Conservation (phyloP, 2,797 vertebrate species). For the Acipenser oxyrinchus region DNA sequence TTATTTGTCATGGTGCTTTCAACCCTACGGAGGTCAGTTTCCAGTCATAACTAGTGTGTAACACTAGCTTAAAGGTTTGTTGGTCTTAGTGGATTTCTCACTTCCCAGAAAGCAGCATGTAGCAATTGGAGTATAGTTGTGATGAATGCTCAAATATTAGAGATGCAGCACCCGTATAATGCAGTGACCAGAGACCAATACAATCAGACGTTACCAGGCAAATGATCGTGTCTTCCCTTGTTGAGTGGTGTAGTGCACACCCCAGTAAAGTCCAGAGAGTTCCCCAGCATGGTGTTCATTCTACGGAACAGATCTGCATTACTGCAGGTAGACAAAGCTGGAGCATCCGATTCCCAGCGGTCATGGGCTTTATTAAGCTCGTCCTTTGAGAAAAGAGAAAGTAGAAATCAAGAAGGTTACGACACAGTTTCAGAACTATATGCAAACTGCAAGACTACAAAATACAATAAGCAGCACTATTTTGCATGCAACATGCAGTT, state of each 20-base stretch:
- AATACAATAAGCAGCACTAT: too few species aligned
- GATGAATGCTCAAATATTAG: not conserved
- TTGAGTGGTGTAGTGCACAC: slow-evolving; percentile 85
- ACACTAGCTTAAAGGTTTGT: too few species aligned
- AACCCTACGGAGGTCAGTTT: too few species aligned
- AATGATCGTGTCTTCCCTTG: slow-evolving; percentile 67
- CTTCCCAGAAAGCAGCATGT: not conserved
- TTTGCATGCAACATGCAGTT: too few species aligned
- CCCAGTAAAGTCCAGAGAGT: slow-evolving; percentile 86
- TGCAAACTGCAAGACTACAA: too few species aligned
- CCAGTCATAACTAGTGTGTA: too few species aligned
- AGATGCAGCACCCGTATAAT: not conserved
- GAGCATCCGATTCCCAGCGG: slow-evolving; percentile 71
- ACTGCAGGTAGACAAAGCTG: slow-evolving; percentile 87
- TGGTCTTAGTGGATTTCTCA: too few species aligned
- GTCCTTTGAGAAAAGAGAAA: slow-evolving; percentile 44
- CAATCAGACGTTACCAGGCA: slow-evolving; percentile 66
- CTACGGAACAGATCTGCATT: slow-evolving; percentile 89
- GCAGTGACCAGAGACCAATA: not conserved
- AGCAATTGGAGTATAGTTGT: not conserved
- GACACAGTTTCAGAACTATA: too few species aligned
- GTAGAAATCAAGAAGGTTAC: not conserved
- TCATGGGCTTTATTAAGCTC: slow-evolving; percentile 65
- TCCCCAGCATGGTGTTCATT: slow-evolving; percentile 95
- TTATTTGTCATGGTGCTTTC: too few species aligned